Evolutionary conservation across 2,797 vertebrate genomes (phyloP).

Genomic region (Pseudochirops corinnae): DNA sequence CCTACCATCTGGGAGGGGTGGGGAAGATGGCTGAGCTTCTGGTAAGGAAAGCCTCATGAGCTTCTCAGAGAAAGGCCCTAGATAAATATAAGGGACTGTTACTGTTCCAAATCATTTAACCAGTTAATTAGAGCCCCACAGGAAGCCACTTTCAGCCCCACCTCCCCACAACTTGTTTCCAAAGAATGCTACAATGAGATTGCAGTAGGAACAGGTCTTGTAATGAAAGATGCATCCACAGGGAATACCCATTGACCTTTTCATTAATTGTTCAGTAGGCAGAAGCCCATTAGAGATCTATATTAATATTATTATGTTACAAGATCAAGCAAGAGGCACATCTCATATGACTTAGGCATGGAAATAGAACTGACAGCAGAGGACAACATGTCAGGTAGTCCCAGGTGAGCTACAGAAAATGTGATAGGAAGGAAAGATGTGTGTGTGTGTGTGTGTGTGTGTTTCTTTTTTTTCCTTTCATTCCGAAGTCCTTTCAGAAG

Average conservation of each 20-base stretch:
- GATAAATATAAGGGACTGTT: neutral
- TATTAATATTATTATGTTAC: conserved; percentile 66
- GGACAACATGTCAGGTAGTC: neutral
- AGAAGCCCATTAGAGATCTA: conserved; percentile 67
- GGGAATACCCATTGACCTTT: conserved; percentile 75
- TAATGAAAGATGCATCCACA: conserved; percentile 44
- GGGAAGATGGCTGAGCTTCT: neutral
- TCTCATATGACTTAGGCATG: conserved; percentile 56
- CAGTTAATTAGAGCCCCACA: conserved; percentile 73
- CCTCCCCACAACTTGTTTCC: conserved; percentile 65
- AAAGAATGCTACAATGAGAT: conserved; percentile 60
- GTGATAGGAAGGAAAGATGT: neutral
- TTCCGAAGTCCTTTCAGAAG: neutral
- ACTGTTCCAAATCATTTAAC: conserved; percentile 61
- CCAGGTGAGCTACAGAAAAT: neutral
- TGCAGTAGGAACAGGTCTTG: conserved; percentile 65
- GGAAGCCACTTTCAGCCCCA: conserved; percentile 60
- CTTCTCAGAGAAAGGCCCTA: neutral
- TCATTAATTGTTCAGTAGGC: conserved; percentile 74
- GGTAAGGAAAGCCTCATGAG: conserved; percentile 22
- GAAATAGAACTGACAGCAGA: conserved; percentile 44
- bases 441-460: neutral
- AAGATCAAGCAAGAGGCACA: conserved; percentile 6
- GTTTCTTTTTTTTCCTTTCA: neutral
- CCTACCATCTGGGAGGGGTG: neutral